These are phyloP conservation scores for Dicycla oo DNA, from an alignment of 2,888 invertebrate species.

Conservation along the genomic window DNA sequence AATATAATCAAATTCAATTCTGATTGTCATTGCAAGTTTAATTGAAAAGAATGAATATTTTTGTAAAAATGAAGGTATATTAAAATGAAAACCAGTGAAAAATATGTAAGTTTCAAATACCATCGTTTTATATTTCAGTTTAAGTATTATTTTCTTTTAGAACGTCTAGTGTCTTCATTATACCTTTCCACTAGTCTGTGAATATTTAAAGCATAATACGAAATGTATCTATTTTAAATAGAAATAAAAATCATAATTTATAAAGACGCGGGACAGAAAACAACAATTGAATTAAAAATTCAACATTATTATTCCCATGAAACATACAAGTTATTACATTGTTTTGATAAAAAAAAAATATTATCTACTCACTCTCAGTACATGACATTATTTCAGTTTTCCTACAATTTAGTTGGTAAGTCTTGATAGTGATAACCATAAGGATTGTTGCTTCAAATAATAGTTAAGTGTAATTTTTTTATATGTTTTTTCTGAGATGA, in stretches of 20 bases:
- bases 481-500: constrained; percentile 10
- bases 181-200: constrained; percentile 48
- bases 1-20: constrained; percentile 44
- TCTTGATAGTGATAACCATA: constrained; percentile 34
- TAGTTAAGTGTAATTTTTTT: constrained; percentile 52
- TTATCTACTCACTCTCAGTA: constrained; percentile 7
- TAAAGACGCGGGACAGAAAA: neutral
- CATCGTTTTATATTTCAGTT: constrained; percentile 14
- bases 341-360: constrained; percentile 6
- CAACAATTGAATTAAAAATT: neutral
- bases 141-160: constrained; percentile 29
- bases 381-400: constrained; percentile 31
- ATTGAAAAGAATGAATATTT: constrained; percentile 42
- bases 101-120: constrained; percentile 10
- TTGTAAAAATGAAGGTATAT: constrained; percentile 38
- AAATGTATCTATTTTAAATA: constrained; percentile 40
- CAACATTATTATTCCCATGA: constrained; percentile 2
- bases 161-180: constrained; percentile 13
- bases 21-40: constrained; percentile 23
- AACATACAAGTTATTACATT: constrained; percentile 43
- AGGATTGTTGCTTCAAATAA: constrained; percentile 37
- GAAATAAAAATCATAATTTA: constrained; percentile 1
- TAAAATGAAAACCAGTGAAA: constrained; percentile 11
- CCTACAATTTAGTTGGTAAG: constrained; percentile 48
- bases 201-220: constrained; percentile 54